Conservation (phyloP, 2,113 vertebrate genomes). For the Sitta europaea region DNA sequence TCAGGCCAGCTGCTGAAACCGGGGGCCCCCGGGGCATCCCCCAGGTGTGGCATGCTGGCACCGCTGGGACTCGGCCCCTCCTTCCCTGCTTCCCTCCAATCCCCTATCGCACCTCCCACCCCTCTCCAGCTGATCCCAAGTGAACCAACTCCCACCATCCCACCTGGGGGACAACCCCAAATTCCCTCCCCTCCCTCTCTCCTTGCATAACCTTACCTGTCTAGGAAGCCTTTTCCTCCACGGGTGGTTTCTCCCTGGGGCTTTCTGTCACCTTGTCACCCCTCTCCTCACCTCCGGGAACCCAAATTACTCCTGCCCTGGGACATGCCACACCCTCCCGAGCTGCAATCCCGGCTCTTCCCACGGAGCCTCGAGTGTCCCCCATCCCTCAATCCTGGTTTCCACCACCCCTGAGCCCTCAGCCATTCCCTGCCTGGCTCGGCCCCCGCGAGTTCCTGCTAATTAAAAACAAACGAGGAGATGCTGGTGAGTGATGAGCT, state of each 20-base stretch:
- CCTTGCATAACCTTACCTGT: not conserved
- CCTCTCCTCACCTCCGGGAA: accelerated
- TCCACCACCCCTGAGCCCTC: not conserved
- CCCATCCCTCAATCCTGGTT: not conserved
- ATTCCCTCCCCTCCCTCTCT: not conserved
- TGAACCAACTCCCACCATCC: accelerated
- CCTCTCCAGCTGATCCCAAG: not conserved
- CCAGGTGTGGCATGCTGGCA: not conserved
- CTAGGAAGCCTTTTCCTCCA: accelerated
- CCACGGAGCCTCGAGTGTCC: accelerated
- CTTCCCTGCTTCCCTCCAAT: not conserved
- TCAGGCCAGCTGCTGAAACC: accelerated
- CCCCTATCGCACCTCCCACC: too few relatives aligned
- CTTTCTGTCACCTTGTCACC: not conserved
- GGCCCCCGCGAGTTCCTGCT: not conserved
- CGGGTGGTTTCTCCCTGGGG: not conserved
- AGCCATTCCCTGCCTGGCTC: not conserved
- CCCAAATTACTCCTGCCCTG: not conserved
- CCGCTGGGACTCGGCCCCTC: not conserved
- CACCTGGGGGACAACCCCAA: not conserved
- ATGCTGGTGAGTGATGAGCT: not conserved
- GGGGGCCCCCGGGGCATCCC: not conserved
- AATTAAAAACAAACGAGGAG: not conserved
- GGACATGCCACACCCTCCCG: not conserved
- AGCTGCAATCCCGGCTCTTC: not conserved